Base-by-base conservation (phyloP, 2,888 invertebrate genomes). In the Yponomeuta malinellus region DNA sequence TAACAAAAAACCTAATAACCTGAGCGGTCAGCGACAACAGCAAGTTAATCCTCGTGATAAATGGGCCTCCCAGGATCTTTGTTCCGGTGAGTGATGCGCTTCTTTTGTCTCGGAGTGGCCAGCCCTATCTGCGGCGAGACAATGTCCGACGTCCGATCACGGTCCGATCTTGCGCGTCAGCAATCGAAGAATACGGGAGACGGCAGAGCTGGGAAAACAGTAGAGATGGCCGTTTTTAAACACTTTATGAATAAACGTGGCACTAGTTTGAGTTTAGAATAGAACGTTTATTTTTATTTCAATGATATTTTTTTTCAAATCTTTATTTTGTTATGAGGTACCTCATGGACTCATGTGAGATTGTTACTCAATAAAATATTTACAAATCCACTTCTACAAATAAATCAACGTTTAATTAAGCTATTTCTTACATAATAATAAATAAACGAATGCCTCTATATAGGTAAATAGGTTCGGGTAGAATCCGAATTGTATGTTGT, bases 41-140 rank as follows among this genome's bases (percentile, higher is more conserved):
- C 87, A 87, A 90, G 89, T 87, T 89, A 90, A 91, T 90, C 88
- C 88, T 70, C 76, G 90, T 89, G 89, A 90, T 86, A 89, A 89
- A 90, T 90, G 89, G 87, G 83, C 78, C 37, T 5, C 37, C 43
- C 81, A 74, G 78, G 79, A 78, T 85, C 89, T 87, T 85, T 86
- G 85, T 82, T 29, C 23, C 59, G 23, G 52, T 59, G 90, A 90
- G 82, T 88, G 90, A 92, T 91, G 90, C 79, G 88, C 80, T 89
- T 90, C 90, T 90, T 90, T 92, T 91, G 91, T 91, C 90, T 71
- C 68, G 63, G 37, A 43, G 43, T 70, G 52, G 52, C 52, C 52
- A 12, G 52, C 72, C 72, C 71, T 72, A 69, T 71, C 71, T 65
- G 69, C 76, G 75, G 74, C 76, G 83, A 85, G 87, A 89, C 88